These are phyloP conservation scores for Platalea minor DNA, from an alignment of 2,797 vertebrate species.

Conservation along the genomic window DNA sequence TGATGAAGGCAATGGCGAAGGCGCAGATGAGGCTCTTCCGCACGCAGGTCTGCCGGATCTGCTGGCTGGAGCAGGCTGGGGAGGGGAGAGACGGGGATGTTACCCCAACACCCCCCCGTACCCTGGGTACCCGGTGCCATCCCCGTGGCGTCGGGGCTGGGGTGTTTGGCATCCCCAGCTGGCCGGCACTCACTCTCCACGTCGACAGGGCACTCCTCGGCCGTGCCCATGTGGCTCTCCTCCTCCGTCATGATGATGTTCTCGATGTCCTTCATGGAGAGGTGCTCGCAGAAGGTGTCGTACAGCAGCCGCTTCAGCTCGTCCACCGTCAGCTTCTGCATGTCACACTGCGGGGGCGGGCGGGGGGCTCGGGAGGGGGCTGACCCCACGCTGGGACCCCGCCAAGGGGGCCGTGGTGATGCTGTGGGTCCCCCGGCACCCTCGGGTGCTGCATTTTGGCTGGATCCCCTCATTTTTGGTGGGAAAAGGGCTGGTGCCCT, in stretches of 20 bases:
- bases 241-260: conserved; percentile 98
- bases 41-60: conserved; percentile 97
- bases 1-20: conserved; percentile 98
- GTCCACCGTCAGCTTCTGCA: conserved; percentile 97
- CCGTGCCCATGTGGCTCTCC: conserved; percentile 95
- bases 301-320: conserved; percentile 96
- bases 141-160: accelerated
- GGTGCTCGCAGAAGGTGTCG: conserved; percentile 97
- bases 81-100: background rate
- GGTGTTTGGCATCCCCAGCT: accelerated
- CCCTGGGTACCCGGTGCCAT: accelerated
- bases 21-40: conserved; percentile 97
- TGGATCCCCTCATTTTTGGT: background rate
- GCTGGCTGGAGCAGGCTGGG: conserved; percentile 92
- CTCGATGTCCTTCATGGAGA: conserved; percentile 99
- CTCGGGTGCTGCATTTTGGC: accelerated
- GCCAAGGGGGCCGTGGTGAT: no score
- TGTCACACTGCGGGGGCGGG: conserved; percentile 84
- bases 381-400: background rate
- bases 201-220: conserved; percentile 90
- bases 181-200: conserved; percentile 89
- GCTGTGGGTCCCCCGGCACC: accelerated
- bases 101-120: accelerated
- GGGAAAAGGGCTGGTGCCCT: background rate
- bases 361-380: accelerated